phyloP scores from a whole-genome alignment of 2,797 vertebrate species.

The Petrocephalus schoutedeni region DNA sequence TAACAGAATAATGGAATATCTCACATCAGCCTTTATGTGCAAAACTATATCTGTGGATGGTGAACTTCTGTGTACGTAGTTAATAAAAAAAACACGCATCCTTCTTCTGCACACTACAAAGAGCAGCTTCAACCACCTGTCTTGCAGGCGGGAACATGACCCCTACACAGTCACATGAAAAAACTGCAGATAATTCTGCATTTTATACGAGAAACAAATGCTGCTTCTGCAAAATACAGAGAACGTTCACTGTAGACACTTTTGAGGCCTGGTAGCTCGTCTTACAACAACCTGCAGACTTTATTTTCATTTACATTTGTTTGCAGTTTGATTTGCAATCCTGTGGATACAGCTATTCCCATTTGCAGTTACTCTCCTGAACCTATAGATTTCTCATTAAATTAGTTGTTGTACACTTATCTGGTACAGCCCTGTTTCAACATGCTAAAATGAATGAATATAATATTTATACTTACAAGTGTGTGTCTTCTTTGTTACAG shows the following conservation, averaged over 20 bases:
- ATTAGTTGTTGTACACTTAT: not conserved
- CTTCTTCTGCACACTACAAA: slow-evolving; percentile 17
- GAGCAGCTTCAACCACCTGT: not conserved
- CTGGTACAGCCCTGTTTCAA: not conserved
- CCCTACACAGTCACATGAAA: slow-evolving; percentile 13
- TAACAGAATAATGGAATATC: slow-evolving; percentile 6
- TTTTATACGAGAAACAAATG: slow-evolving; percentile 10
- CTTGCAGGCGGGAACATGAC: slow-evolving; percentile 8
- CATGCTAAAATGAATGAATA: not conserved
- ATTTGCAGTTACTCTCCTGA: not conserved
- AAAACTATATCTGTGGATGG: slow-evolving; percentile 9
- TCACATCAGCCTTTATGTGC: not conserved
- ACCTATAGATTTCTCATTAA: not conserved
- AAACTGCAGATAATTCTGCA: not conserved
- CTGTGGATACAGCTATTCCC: not conserved
- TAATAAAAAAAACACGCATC: slow-evolving; percentile 17
- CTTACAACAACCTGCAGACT: not conserved
- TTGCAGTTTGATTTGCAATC: not conserved
- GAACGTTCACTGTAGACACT: not conserved
- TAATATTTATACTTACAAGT: slow-evolving; percentile 73
- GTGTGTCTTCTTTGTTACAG: slow-evolving; percentile 84
- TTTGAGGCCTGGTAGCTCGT: not conserved
- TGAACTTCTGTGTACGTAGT: not conserved
- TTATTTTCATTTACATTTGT: not conserved
- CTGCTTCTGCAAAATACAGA: not conserved